A percentile compares a stretch with the other conserved stretches of the same genome.
These are phyloP conservation scores for Drosophila varians DNA, from an alignment of 1,140 invertebrate genomes.

Conservation along the genomic window DNA sequence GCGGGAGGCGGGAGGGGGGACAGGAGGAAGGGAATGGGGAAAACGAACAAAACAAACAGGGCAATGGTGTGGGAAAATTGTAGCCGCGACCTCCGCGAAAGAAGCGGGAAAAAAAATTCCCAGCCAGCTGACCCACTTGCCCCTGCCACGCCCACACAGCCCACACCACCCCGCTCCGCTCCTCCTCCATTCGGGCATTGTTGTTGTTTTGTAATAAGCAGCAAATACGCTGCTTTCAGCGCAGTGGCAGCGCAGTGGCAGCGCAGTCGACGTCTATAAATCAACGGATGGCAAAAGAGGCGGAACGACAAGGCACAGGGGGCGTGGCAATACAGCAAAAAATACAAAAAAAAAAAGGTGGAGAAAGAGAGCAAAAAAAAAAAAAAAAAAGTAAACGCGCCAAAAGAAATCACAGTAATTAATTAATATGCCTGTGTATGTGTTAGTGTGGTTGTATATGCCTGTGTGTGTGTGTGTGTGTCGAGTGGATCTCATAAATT, in stretches of 20 bases:
- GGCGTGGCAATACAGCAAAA: slow-evolving; percentile 7
- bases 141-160: neutral
- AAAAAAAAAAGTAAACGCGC: slow-evolving; percentile 28
- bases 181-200: too few species aligned
- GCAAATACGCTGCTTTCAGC: slow-evolving; percentile 45
- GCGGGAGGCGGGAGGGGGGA: too few species aligned
- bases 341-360: slow-evolving; percentile 2
- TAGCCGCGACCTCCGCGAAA: slow-evolving; percentile 21
- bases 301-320: slow-evolving; percentile 4
- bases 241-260: slow-evolving; percentile 16
- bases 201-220: slow-evolving; percentile 38
- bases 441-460: slow-evolving; percentile 17
- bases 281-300: slow-evolving; percentile 22
- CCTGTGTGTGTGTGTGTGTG: slow-evolving; percentile 22
- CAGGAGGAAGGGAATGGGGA: neutral
- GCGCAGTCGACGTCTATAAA: slow-evolving; percentile 38
- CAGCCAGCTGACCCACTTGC: slow-evolving; percentile 34
- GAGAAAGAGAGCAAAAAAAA: neutral
- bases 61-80: neutral
- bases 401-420: slow-evolving; percentile 80
- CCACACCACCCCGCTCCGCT: neutral
- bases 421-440: slow-evolving; percentile 61
- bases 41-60: slow-evolving; percentile 15
- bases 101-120: slow-evolving; percentile 5
- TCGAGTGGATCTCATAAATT: slow-evolving; percentile 67